Conservation (phyloP, 1,140 invertebrate species). For the Macrosteles quadrilineatus region DNA sequence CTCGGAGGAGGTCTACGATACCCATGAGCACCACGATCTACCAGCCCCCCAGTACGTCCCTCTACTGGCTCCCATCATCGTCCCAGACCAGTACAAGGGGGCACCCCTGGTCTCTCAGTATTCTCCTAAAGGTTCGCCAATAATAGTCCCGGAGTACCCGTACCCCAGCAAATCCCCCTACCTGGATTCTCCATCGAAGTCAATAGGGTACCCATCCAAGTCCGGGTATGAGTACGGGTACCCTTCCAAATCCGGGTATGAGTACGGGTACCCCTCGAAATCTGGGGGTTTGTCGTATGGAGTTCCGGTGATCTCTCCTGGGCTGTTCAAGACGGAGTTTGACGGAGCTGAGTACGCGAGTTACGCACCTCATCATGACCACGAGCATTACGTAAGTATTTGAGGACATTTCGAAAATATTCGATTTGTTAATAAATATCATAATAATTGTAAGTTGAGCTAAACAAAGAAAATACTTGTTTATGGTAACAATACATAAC, state of each 20-base stretch:
- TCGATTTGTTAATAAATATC: no score
- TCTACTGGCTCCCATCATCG: background rate
- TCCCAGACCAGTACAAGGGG: background rate
- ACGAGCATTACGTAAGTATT: slow-evolving; percentile 46
- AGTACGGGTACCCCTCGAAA: no score
- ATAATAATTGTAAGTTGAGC: no score
- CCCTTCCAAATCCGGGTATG: no score
- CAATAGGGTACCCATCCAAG: background rate
- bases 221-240: no score
- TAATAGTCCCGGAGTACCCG: no score
- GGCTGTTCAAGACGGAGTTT: slow-evolving; percentile 15
- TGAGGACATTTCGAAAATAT: no score
- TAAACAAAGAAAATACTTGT: no score
- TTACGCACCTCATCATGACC: slow-evolving; percentile 45
- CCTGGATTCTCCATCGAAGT: no score
- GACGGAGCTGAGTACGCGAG: slow-evolving; percentile 39
- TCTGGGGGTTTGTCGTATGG: background rate
- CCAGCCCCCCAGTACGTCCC: background rate
- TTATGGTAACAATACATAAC: no score
- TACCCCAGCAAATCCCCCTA: no score
- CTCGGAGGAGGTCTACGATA: background rate
- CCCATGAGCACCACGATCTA: background rate
- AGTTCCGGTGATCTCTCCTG: slow-evolving; percentile 3
- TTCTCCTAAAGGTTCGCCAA: no score
- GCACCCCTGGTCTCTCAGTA: background rate